Evolutionary conservation across 2,888 invertebrate species (phyloP), one percentile per base, ranked within the genome.

Genomic region (Amiota communis): DNA sequence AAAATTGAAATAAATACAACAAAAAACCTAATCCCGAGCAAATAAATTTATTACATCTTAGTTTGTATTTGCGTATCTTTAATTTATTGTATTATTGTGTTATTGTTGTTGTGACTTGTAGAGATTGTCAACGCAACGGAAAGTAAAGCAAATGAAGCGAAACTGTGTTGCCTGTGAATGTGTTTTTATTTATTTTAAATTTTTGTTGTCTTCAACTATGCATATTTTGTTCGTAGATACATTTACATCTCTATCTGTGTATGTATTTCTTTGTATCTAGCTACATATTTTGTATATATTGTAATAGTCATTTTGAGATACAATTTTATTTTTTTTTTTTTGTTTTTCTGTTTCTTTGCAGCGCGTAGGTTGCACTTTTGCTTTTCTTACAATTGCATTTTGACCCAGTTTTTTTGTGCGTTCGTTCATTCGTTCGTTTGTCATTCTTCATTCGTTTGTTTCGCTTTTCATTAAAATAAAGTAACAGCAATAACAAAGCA

Each of bases 381-480:
- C 36, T 63, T 63, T 63, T 63, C 61, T 23, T 67, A 56, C 63
- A 64, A 82, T 73, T 71, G 83, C 80, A 83, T 80, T 83, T 80
- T 83, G 84, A 83, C 83, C 83, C 81, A 83, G 84, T 84, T 83
- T 84, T 83, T 36, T 36, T 36, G 2, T 81, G 83, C 83, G 82
- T 84, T 80, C 20, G 13, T 65, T 10, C 8, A 20, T 17, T 2
- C 36, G 36, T 36, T 36, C 48, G 36, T 65, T 10, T 8, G 57
- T 17, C 36, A 6, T 36, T 36, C 36, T 2, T 36, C 36, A 36
- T 36, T 36, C 36, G 36, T 36, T 36, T 36, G 36, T 36, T 36
- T 36, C 36, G 36, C 36, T 36, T 36, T 36, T 36, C 36, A 36
- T 36, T 36, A 36, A 36, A 36, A 6, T 36, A 36, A 36, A 36